Conservation (phyloP, 2,888 invertebrate species). For the Lasioglossum malachurum region DNA sequence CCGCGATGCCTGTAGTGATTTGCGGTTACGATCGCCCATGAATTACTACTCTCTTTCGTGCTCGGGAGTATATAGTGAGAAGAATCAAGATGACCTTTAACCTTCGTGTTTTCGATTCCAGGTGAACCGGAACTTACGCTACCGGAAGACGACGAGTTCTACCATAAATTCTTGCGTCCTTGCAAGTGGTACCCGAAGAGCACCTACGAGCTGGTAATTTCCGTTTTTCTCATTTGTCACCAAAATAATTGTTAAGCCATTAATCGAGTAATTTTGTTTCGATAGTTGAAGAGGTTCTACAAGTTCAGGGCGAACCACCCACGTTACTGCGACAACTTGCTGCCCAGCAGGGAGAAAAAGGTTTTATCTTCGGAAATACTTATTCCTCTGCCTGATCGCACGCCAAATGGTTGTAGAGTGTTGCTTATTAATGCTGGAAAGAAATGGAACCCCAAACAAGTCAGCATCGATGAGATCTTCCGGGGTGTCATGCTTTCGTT, state of each 20-base stretch:
- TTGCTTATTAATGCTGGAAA: conserved; percentile 90
- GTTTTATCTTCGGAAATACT: conserved; percentile 89
- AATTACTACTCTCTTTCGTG: background rate
- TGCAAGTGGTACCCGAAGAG: conserved; percentile 94
- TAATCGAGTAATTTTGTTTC: background rate
- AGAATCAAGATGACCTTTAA: background rate
- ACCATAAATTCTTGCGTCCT: conserved; percentile 93
- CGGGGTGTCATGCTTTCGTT: conserved; percentile 89
- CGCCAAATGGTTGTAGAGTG: conserved; percentile 89
- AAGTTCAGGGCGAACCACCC: conserved; percentile 89
- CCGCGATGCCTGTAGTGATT: background rate
- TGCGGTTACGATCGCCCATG: background rate
- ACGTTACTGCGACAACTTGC: conserved; percentile 87
- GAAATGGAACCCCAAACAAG: conserved; percentile 91
- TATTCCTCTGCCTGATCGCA: conserved; percentile 89
- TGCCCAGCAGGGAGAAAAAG: conserved; percentile 88
- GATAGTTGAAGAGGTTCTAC: conserved; percentile 90
- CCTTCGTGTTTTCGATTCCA: conserved; percentile 79
- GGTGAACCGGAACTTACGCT: conserved; percentile 88
- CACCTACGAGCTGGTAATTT: conserved; percentile 90
- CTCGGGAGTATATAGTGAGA: background rate
- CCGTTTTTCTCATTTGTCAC: background rate
- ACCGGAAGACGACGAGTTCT: conserved; percentile 90
- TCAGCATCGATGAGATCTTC: conserved; percentile 89
- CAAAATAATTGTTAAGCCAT: background rate